A percentile compares a stretch with the other conserved stretches of the same genome.
Evolutionary conservation across 2,113 vertebrate species (phyloP).

Genomic region (Cricetomys ansorgei): DNA sequence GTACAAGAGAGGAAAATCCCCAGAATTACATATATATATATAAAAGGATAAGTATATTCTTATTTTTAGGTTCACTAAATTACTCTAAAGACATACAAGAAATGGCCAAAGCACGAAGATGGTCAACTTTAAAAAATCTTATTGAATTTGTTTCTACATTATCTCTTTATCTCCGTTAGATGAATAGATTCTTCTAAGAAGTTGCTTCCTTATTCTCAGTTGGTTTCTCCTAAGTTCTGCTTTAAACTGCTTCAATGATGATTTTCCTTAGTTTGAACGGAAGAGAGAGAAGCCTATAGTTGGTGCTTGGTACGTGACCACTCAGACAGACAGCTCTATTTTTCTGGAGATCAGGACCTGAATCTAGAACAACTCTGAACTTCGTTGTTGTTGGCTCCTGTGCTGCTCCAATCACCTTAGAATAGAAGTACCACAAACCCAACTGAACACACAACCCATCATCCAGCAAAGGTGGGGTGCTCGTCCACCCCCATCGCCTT

Average conservation of each 20-base stretch:
- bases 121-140: neutral
- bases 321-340: neutral
- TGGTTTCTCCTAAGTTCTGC: neutral
- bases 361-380: slow-evolving; percentile 22
- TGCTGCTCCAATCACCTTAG: neutral
- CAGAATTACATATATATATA: too few species aligned
- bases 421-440: neutral
- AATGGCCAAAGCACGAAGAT: neutral
- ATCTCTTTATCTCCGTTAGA: neutral
- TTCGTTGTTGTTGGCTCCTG: neutral
- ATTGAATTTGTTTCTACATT: neutral
- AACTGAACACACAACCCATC: neutral
- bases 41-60: neutral
- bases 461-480: neutral
- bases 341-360: slow-evolving; percentile 32
- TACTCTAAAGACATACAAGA: neutral
- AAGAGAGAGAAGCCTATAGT: neutral
- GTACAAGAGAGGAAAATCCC: neutral
- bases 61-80: slow-evolving; percentile 30
- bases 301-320: neutral
- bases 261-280: neutral
- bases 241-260: neutral
- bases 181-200: neutral
- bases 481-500: neutral
- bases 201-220: neutral